A percentile compares a stretch with the other conserved stretches of the same genome.
Evolutionary conservation across 2,797 vertebrate genomes (phyloP).

Genomic region (Liparis tanakae): DNA sequence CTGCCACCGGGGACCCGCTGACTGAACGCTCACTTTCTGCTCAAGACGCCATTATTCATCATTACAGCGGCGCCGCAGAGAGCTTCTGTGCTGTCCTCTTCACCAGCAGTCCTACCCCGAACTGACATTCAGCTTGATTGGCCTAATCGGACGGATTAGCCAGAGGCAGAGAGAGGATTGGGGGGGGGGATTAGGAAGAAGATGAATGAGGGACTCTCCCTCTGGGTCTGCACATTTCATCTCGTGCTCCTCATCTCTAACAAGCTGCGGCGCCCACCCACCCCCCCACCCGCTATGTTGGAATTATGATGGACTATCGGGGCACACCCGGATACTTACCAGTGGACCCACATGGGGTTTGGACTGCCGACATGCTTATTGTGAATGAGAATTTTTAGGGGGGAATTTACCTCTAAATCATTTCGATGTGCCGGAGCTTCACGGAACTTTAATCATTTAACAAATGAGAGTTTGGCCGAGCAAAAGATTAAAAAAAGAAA

Average conservation of each 20-base stretch:
- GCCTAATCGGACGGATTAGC: slow-evolving; percentile 77
- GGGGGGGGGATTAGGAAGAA: slow-evolving; percentile 4
- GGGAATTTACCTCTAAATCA: slow-evolving; percentile 4
- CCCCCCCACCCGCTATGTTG: slow-evolving; percentile 41
- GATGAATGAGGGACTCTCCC: slow-evolving; percentile 50
- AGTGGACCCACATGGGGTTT: slow-evolving; percentile 22
- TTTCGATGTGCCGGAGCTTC: neutral
- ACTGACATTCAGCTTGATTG: slow-evolving; percentile 70
- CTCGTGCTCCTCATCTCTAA: slow-evolving; percentile 59
- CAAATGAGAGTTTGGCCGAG: neutral
- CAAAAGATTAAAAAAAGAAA: neutral
- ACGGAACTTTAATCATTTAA: neutral
- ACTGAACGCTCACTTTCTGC: slow-evolving; percentile 36
- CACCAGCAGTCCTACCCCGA: slow-evolving; percentile 47
- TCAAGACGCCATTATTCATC: slow-evolving; percentile 65
- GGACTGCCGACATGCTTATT: slow-evolving; percentile 16
- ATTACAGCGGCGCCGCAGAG: slow-evolving; percentile 50
- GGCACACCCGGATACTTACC: slow-evolving; percentile 38
- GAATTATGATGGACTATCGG: slow-evolving; percentile 52
- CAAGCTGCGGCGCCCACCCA: slow-evolving; percentile 50
- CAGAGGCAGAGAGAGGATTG: slow-evolving; percentile 35
- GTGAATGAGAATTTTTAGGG: neutral
- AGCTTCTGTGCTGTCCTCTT: slow-evolving; percentile 38
- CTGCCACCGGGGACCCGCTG: slow-evolving; percentile 35
- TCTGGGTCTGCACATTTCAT: slow-evolving; percentile 58